Evolutionary conservation across 1,140 invertebrate genomes (phyloP).

Genomic region (Spodoptera litura): DNA sequence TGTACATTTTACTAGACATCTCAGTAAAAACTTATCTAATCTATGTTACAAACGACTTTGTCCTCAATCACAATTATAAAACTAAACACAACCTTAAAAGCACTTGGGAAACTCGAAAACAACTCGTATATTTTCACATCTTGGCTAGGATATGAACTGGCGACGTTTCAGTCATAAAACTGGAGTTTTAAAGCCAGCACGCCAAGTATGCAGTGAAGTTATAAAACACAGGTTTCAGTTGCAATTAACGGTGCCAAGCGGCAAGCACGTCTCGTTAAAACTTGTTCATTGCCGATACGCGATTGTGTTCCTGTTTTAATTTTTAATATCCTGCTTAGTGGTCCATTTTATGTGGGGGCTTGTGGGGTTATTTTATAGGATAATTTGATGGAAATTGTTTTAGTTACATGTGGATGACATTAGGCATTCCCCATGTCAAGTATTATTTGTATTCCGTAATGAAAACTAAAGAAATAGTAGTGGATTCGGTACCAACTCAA

Average conservation of each 20-base stretch:
- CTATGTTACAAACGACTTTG: too few species aligned
- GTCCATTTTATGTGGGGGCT: not conserved
- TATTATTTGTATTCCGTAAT: too few species aligned
- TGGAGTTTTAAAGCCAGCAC: conserved; percentile 3
- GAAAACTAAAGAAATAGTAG: too few species aligned
- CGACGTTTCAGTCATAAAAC: conserved; percentile 34
- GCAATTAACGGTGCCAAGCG: conserved; percentile 49
- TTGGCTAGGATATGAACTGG: conserved; percentile 27
- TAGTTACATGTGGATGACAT: not conserved
- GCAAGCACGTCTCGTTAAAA: conserved; percentile 50
- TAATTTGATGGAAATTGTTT: not conserved
- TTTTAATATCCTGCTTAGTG: conserved; percentile 7
- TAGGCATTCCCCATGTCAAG: not conserved
- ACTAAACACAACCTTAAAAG: not conserved
- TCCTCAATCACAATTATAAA: not conserved
- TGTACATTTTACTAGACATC: too few species aligned
- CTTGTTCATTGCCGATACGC: conserved; percentile 45
- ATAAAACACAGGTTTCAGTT: conserved; percentile 45
- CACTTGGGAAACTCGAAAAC: not conserved
- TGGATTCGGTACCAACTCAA: too few species aligned
- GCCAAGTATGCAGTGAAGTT: conserved; percentile 21
- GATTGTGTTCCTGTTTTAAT: conserved; percentile 30
- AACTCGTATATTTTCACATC: conserved; percentile 4
- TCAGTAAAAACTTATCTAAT: too few species aligned
- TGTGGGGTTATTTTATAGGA: not conserved